Percentiles rank a stretch among this genome's conserved stretches.
Conservation (phyloP, 2,113 vertebrate species). For the Eclectus roratus region DNA sequence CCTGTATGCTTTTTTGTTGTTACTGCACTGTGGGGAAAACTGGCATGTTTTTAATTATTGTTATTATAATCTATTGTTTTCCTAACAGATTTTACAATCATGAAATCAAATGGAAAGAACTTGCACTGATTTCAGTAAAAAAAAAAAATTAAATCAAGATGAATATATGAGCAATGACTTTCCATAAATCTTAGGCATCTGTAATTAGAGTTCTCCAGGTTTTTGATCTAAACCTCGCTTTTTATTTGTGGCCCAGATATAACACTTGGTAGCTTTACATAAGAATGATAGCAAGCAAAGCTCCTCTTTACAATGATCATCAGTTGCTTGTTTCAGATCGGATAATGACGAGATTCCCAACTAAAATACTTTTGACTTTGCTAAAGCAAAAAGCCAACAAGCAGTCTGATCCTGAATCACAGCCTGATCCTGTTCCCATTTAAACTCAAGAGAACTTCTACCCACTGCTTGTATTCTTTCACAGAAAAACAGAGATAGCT, state of each 20-base stretch:
- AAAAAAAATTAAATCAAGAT: not conserved
- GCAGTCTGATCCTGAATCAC: not conserved
- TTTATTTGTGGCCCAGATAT: not conserved
- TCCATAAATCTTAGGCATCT: not conserved
- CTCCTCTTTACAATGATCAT: not conserved
- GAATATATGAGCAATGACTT: not conserved
- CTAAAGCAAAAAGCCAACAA: not conserved
- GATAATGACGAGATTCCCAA: not conserved
- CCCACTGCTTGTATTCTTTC: conserved; percentile 4
- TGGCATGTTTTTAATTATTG: not conserved
- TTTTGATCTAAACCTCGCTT: not conserved
- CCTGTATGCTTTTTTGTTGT: not conserved
- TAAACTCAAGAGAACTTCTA: conserved; percentile 12
- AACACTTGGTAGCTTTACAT: not conserved
- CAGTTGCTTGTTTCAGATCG: not conserved
- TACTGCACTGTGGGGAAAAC: not conserved
- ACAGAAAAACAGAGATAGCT: not conserved
- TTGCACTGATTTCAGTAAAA: not conserved
- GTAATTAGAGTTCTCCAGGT: not conserved
- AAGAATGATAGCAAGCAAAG: not conserved
- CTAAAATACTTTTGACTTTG: not conserved
- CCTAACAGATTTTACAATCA: not conserved
- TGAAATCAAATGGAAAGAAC: not conserved
- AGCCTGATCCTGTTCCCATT: not conserved
- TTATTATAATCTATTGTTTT: not conserved